Base-by-base conservation (phyloP, 2,113 vertebrate genomes). In the Lichenostomus cassidix region DNA sequence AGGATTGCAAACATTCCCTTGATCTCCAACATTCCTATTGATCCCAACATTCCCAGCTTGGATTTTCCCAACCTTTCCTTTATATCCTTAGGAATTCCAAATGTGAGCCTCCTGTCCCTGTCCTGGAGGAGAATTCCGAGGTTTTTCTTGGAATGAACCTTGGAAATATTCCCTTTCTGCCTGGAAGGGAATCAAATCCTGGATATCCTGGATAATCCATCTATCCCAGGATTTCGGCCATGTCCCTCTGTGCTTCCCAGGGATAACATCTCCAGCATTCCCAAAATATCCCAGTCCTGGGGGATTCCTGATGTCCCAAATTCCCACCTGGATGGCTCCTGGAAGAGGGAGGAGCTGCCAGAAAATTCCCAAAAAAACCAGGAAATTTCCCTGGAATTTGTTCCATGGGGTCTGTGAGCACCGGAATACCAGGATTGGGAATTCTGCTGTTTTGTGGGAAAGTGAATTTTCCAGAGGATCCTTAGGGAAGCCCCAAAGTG, bases 171-270 rank as follows among this genome's bases (percentile, higher is more conserved):
- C n/a, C n/a, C 47, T 80, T 55, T 56, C 69, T 53, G 39, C 33
- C 41, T 1, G 2, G 17, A 17, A 50, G 60, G 3, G 5, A 50
- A 13, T 1, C 0, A 37, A 46, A n/a, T 12, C 68, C 0, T 2
- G 71, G 71, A 25, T 25, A 44, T 29, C 42, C 69, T 3, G 31
- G 42, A 28, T 31, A 3, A 10, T 28, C 53, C 63, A 4, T 65
- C 28, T 5, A 1, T 31, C 3, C 60, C 5, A 20, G 55, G 14
- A 50, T 27, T 35, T 29, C 55, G 28, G 6, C 35, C 9, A 0
- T 6, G 15, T 5, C n/a, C 29, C 33, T 37, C 27, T 58, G 2
- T 14, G 39, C 28, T 55, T 31, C 25, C 64, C 65, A 4, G 11
- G 58, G 62, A 23, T 4, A 5, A 7, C 22, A 7, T 31, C 70